These are phyloP conservation scores for Hippocampus zosterae DNA, from an alignment of 2,113 vertebrate species.

Conservation along the genomic window DNA sequence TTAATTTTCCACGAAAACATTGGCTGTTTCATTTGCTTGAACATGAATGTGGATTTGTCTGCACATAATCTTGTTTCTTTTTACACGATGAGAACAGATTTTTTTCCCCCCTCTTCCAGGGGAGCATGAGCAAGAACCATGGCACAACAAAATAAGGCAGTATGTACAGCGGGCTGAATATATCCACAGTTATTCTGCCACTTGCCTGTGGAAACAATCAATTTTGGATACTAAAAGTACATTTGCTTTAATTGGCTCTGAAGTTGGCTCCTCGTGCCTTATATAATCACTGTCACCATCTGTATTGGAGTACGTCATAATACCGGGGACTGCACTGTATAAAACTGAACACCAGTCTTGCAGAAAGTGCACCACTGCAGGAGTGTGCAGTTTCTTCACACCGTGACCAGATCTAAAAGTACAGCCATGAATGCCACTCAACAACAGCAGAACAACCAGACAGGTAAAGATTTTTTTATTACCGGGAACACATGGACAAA, in stretches of 20 bases:
- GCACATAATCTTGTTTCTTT: not conserved
- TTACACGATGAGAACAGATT: not conserved
- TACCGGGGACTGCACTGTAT: conserved; percentile 20
- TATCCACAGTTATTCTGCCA: not conserved
- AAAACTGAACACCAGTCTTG: conserved; percentile 23
- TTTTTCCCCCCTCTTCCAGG: not conserved
- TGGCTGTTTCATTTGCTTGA: not conserved
- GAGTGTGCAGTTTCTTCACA: not conserved
- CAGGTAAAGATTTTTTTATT: conserved; percentile 30
- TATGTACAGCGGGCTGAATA: not conserved
- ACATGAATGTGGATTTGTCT: not conserved
- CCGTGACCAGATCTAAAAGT: not conserved
- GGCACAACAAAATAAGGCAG: not conserved
- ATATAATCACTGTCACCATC: conserved; percentile 14
- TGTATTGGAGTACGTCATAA: not conserved
- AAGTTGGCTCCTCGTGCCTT: conserved; percentile 23
- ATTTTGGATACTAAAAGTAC: not conserved
- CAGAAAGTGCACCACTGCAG: conserved; percentile 5
- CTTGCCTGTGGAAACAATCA: not conserved
- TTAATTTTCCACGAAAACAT: no score
- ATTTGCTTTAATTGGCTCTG: conserved; percentile 14
- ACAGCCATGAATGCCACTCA: conserved; percentile 28
- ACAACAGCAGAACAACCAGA: not conserved
- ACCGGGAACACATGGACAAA: not conserved
- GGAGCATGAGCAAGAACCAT: not conserved